Percentiles rank a stretch among this genome's conserved stretches.
phyloP scores from a whole-genome alignment of 2,888 invertebrate genomes.

The Morpho achilles region DNA sequence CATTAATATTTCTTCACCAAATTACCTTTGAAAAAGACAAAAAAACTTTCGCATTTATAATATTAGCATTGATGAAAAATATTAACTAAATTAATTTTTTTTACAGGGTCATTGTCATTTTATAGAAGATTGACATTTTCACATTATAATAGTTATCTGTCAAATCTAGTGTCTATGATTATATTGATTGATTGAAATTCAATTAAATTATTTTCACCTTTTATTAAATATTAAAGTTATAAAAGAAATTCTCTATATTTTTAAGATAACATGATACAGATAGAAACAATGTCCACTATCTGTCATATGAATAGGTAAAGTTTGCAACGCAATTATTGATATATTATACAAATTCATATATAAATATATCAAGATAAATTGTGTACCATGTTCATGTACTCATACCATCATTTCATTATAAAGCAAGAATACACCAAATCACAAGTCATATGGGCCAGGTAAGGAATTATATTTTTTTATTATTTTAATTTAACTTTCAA shows the following conservation, averaged over 20 bases:
- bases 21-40: too few relatives aligned
- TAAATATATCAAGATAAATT: neutral
- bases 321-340: neutral
- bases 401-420: constrained; percentile 16
- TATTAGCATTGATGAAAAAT: too few relatives aligned
- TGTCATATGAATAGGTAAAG: neutral
- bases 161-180: too few relatives aligned
- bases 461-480: neutral
- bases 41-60: too few relatives aligned
- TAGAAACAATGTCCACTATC: too few relatives aligned
- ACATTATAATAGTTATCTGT: too few relatives aligned
- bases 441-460: constrained; percentile 21
- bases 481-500: neutral
- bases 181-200: too few relatives aligned
- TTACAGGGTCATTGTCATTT: too few relatives aligned
- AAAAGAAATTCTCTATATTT: neutral
- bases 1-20: too few relatives aligned
- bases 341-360: neutral
- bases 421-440: constrained; percentile 19
- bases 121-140: too few relatives aligned
- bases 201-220: neutral
- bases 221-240: neutral
- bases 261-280: too few relatives aligned
- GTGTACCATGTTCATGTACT: constrained; percentile 2
- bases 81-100: too few relatives aligned